Conservation (phyloP, 2,888 invertebrate species). For the Idaea straminata region DNA sequence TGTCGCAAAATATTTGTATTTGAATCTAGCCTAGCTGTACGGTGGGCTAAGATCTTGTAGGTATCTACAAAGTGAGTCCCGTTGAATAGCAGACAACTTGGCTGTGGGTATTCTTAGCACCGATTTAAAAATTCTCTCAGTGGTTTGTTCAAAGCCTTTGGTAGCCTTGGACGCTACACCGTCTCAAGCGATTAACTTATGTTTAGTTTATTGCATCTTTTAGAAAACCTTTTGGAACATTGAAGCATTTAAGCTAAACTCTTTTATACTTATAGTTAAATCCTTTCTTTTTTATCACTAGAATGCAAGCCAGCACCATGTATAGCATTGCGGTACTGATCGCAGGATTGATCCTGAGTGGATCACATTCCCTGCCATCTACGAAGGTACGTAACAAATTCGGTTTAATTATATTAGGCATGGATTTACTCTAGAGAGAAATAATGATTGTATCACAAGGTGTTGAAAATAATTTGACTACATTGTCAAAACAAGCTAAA, state of each 20-base stretch:
- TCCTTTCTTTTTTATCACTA: conserved; percentile 7
- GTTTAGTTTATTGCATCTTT: not conserved
- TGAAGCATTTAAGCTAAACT: not conserved
- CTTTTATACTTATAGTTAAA: not conserved
- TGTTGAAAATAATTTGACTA: too few species aligned
- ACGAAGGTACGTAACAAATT: conserved; percentile 60
- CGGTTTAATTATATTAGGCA: too few species aligned
- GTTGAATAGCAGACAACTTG: not conserved
- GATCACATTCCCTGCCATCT: conserved; percentile 55
- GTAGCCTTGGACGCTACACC: not conserved
- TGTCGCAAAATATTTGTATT: too few species aligned
- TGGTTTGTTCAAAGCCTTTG: not conserved
- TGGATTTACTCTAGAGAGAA: too few species aligned
- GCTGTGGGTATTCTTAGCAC: conserved; percentile 10
- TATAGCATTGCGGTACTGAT: conserved; percentile 27
- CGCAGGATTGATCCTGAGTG: conserved; percentile 38
- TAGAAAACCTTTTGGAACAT: not conserved
- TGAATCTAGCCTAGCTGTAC: not conserved
- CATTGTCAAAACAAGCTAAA: too few species aligned
- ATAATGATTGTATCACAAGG: too few species aligned
- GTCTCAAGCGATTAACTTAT: not conserved
- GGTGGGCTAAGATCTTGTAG: not conserved
- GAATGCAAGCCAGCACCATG: conserved; percentile 33
- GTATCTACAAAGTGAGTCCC: not conserved
- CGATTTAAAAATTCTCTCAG: conserved; percentile 1